These are phyloP conservation scores for Austrofundulus limnaeus DNA, from an alignment of 2,113 vertebrate genomes.

Conservation along the genomic window DNA sequence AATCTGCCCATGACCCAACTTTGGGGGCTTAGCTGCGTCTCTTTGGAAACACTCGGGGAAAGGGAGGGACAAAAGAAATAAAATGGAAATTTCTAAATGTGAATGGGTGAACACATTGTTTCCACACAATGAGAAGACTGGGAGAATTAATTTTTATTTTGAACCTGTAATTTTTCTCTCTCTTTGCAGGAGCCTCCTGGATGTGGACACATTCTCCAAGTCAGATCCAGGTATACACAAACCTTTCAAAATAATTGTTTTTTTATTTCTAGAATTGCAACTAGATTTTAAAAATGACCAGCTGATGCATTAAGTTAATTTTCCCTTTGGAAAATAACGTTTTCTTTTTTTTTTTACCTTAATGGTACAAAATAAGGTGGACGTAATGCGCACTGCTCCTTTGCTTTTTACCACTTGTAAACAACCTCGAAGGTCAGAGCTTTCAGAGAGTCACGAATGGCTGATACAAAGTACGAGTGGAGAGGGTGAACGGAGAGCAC, in stretches of 20 bases:
- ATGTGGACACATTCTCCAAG: constrained; percentile 96
- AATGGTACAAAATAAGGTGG: neutral
- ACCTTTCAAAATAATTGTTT: neutral
- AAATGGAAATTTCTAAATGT: constrained; percentile 9
- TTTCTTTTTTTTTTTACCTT: neutral
- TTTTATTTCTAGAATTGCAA: neutral
- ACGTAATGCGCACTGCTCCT: neutral
- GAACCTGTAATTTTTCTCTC: neutral
- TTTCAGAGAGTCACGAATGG: constrained; percentile 17
- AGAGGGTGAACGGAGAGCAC: constrained; percentile 15
- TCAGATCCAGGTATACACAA: constrained; percentile 89
- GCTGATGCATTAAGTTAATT: neutral
- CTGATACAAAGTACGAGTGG: constrained; percentile 15
- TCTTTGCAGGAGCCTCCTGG: constrained; percentile 86
- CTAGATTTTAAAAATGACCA: neutral
- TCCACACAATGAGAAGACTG: neutral
- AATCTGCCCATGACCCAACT: constrained; percentile 25
- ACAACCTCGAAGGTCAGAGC: constrained; percentile 46
- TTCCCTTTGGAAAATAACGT: neutral
- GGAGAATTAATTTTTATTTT: constrained; percentile 1
- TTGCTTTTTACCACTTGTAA: neutral
- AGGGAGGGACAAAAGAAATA: constrained; percentile 7
- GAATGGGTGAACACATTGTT: constrained; percentile 20
- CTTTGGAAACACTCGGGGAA: constrained; percentile 8
- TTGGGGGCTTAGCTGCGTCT: constrained; percentile 4